These are phyloP conservation scores for Crotalus helleri DNA, from an alignment of 2,113 vertebrate species.

Conservation along the genomic window DNA sequence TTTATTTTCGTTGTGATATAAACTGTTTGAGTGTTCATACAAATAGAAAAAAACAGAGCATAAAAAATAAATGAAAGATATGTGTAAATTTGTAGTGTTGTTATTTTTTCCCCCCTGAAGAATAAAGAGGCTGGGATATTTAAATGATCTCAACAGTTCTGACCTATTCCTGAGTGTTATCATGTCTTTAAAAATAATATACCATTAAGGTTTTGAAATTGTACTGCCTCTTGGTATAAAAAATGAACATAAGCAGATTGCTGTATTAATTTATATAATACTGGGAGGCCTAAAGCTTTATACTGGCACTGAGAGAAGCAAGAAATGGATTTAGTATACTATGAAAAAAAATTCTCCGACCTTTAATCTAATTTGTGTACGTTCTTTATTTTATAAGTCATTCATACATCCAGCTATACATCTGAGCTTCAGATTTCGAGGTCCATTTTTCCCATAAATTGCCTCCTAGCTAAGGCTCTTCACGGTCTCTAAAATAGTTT, in stretches of 20 bases:
- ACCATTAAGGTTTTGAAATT: slow-evolving; percentile 25
- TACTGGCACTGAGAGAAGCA: slow-evolving; percentile 53
- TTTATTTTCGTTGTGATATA: background rate
- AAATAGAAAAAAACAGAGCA: background rate
- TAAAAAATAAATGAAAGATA: background rate
- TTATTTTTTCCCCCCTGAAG: fast-evolving
- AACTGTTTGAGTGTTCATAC: background rate
- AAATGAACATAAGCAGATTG: background rate
- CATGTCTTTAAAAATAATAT: slow-evolving; percentile 11
- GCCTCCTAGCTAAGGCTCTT: slow-evolving; percentile 39
- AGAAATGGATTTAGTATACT: slow-evolving; percentile 60
- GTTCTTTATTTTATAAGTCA: slow-evolving; percentile 59
- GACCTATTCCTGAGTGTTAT: background rate
- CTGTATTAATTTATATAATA: slow-evolving; percentile 54
- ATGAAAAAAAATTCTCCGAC: slow-evolving; percentile 45
- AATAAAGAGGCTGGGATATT: background rate
- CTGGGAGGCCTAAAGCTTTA: slow-evolving; percentile 55
- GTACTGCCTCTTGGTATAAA: slow-evolving; percentile 42
- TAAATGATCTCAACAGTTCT: background rate
- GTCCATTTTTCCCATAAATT: slow-evolving; percentile 47
- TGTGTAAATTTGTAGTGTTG: background rate
- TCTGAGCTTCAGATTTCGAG: slow-evolving; percentile 54
- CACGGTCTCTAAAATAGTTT: slow-evolving; percentile 40
- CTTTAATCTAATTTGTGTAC: slow-evolving; percentile 68
- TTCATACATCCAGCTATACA: slow-evolving; percentile 56